Base-by-base conservation (phyloP, 2,113 vertebrate genomes). In the Hemiprocne comata region DNA sequence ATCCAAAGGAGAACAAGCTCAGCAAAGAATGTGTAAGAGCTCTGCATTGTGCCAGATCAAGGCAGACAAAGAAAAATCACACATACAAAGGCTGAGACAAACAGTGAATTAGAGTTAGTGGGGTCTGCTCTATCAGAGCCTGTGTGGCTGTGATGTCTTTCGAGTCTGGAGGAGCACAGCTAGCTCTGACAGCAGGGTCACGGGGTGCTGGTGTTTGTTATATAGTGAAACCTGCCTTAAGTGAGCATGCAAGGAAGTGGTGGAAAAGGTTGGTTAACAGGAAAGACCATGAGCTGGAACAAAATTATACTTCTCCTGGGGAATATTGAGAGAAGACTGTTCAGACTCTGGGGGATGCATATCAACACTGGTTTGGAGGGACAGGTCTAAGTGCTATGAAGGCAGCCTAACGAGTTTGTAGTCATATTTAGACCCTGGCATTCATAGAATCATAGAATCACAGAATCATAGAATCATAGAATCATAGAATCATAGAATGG, bases 61-160 rank as follows among this genome's bases (percentile, higher is more conserved):
- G 85, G 65, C 36, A 60, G 79, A 76, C 58, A 92, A 88, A 88
- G 67, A 76, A 90, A 87, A 91, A 91, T 82, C 62, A 21, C 65
- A 73, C 40, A 20, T 54, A 46, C 62, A 85, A 89, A 79, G 58
- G 29, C 73, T 81, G 76, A 34, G 48, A 33, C 62, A 95, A 95
- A 76, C 54, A 61, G 58, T 89, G 81, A 94, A 67, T 95, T 93
- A 70, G 58, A 62, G 78, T 87, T 72, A 46, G 71, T 58, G 54
- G 54, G 72, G 34, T 53, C 61, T 80, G 57, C n/a, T 90, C 60
- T 58, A 2, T 83, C 75, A 77, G 73, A 76, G 53, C 11, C 44
- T n/a, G 33, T 25, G 54, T 70, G 73, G 29, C 61, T 95, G 48
- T 69, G 54, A 65, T 31, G 38, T 73, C 72, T 82, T 61, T 51